Percentiles rank a stretch among this genome's conserved stretches.
Evolutionary conservation across 1,140 invertebrate species (phyloP).

Genomic region (Mycetomoellerius zeteki): DNA sequence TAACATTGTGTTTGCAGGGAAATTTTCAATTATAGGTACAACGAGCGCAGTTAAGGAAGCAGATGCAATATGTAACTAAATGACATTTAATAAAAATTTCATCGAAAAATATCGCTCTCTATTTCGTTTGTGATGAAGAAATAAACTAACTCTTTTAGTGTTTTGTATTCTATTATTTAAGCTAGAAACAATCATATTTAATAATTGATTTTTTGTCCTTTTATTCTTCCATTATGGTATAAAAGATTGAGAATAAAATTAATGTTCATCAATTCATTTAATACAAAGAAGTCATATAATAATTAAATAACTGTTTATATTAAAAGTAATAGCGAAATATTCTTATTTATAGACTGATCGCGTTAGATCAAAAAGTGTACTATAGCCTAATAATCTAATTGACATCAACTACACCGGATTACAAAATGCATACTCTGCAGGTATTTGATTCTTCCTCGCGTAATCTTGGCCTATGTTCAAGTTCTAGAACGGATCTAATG

Average conservation of each 20-base stretch:
- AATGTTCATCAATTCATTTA: background rate
- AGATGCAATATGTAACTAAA: conserved; percentile 18
- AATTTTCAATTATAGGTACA: conserved; percentile 28
- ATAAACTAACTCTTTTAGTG: background rate
- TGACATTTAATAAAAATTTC: conserved; percentile 5
- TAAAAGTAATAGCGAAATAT: too few relatives aligned
- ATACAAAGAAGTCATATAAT: background rate
- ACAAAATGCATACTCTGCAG: background rate
- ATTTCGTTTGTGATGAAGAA: background rate
- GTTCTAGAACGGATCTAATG: conserved; percentile 56
- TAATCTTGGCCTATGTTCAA: conserved; percentile 75
- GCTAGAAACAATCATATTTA: background rate
- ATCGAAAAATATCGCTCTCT: background rate
- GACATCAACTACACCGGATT: too few relatives aligned
- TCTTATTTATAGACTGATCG: background rate
- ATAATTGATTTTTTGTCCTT: background rate
- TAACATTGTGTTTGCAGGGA: too few relatives aligned
- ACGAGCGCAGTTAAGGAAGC: background rate
- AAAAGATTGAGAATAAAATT: background rate
- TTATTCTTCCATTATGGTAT: background rate
- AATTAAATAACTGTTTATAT: conserved; percentile 8
- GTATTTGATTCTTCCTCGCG: conserved; percentile 56
- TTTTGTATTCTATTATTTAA: background rate
- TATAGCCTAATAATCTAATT: background rate
- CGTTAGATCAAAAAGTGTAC: background rate